Evolutionary conservation across 2,113 vertebrate species (phyloP), one percentile per base, ranked within the genome.

Genomic region (Machaerirhynchus nigripectus): DNA sequence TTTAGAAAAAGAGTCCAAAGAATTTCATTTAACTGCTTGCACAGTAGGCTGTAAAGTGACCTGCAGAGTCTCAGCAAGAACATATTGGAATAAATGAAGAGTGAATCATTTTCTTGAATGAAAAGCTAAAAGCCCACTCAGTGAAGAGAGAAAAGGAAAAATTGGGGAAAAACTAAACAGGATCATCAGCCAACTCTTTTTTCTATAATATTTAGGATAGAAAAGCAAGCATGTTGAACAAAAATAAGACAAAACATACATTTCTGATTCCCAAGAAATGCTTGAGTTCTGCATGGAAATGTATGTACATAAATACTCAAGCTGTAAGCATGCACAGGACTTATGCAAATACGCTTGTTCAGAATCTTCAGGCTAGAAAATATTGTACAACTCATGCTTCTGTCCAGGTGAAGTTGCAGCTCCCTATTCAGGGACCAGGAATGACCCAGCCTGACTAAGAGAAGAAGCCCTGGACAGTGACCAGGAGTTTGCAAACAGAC

Each of bases 71-170:
- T 94, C 65, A 88, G 57, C 49, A 96, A 95, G 77, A 93, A 65
- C 84, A 61, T 75, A 30, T 11, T 60, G 78, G 37, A 85, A 85
- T 92, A 79, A 78, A 93, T 83, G 52, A 68, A 94, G 24, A 84
- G 22, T 93, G 90, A 97, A 96, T 80, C 15, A 20, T 92, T 96
- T 95, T 86, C 57, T 33, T 60, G 63, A 96, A 95, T 95, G 55
- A 95, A 96, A 96, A 95, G 55, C 56, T 94, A 65, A 71, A 93
- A 86, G 15, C 1, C 9, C 52, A 28, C 28, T 84, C 47, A 47
- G 56, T 60, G n/a, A 95, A 63, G 47, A 79, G 49, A 46, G 55
- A 82, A 84, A 59, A 57, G 75, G 12, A 46, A 94, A 92, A 92
- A 56, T 0, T 60, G 35, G 55, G 17, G 19, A 4, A 50, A 94